phyloP scores from a whole-genome alignment of 2,113 vertebrate species.

The Chionis minor region DNA sequence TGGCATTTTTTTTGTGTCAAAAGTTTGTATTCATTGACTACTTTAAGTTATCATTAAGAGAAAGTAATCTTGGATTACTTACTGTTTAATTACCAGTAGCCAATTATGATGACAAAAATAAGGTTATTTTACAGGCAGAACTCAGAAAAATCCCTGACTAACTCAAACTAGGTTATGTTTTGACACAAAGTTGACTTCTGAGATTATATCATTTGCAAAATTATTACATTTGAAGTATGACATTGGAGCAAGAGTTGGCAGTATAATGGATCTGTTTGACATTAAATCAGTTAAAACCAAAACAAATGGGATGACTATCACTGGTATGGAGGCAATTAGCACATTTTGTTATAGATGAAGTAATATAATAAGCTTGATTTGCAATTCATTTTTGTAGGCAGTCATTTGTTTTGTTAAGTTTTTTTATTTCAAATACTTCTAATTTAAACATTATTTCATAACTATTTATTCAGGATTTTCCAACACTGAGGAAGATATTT shows the following conservation, averaged over 20 bases:
- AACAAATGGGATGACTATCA: background rate
- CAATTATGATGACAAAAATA: background rate
- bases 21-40: background rate
- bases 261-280: background rate
- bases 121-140: background rate
- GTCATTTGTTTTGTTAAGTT: background rate
- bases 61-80: background rate
- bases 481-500: background rate
- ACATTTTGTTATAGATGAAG: background rate
- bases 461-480: background rate
- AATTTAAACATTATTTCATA: background rate
- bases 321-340: background rate
- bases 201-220: slow-evolving; percentile 1
- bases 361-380: background rate
- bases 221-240: background rate
- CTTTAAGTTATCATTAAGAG: background rate
- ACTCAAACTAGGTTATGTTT: background rate
- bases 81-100: background rate
- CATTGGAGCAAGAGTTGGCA: background rate
- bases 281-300: background rate
- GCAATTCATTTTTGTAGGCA: background rate
- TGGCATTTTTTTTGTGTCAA: background rate
- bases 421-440: background rate
- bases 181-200: background rate
- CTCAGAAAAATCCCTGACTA: background rate